Evolutionary conservation across 1,140 invertebrate genomes (phyloP), one percentile per base, ranked within the genome.

Genomic region (Sitophilus oryzae): DNA sequence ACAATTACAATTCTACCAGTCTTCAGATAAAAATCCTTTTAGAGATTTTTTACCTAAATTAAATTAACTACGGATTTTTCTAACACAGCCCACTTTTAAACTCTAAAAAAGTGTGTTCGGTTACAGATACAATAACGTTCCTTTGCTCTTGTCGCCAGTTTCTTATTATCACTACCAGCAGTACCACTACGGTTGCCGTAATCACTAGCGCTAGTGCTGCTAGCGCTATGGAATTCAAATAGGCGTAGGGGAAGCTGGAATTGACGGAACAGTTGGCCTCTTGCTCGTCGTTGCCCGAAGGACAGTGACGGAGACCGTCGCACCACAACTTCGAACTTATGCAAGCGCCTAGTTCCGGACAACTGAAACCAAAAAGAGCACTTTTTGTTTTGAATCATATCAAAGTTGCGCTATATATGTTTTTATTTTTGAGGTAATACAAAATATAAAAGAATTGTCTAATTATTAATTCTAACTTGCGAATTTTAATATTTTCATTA

Each of bases 301-400:
- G 85, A 68, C 86, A 88, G 58, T 88, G 82, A 2, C 74, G 71
- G 1, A 79, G 73, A 0, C 84, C 84, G 65, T 88, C 85, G 68
- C 86, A 88, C 83, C 85, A 87, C 0, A 88, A 68, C 3, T 80
- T 75, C 0, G 82, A 76, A 56, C 79, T 84, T 57, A 88, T 86
- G 67, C 86, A 88, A 1, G 84, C 85, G 19, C 83, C 79, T 11
- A 86, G 69, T 63, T 86, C 83, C 0, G 83, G 83, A 64, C 84
- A 86, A 60, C 79, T 82, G 69, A 19, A 72, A 69, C 59, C 60
- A 52, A 42, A 48, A n/a, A 23, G n/a, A n/a, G n/a, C n/a, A n/a
- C n/a, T n/a, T n/a, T n/a, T n/a, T n/a, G n/a, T n/a, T n/a, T n/a
- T n/a, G n/a, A n/a, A n/a, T n/a, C n/a, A n/a, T n/a, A n/a, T n/a